Conservation (phyloP, 2,113 vertebrate genomes). For the Eulemur macaco region DNA sequence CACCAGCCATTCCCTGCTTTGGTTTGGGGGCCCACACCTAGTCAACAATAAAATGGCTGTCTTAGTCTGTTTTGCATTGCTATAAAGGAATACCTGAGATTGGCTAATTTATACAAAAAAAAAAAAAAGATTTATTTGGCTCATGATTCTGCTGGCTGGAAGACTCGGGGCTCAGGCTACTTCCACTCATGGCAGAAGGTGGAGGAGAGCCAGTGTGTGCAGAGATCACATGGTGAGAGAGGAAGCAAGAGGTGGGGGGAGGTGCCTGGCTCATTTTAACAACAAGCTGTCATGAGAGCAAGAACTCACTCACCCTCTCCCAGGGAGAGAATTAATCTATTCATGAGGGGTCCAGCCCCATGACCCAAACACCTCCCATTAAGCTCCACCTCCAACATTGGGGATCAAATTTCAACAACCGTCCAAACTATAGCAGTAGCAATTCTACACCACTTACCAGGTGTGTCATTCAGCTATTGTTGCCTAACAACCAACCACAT, state of each 20-base stretch:
- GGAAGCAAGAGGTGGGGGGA: not conserved
- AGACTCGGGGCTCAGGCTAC: not conserved
- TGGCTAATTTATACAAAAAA: not conserved
- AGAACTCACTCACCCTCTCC: not conserved
- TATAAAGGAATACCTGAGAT: not conserved
- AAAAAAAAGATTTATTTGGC: not conserved
- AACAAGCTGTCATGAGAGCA: not conserved
- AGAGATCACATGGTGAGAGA: not conserved
- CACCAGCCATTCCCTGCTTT: not conserved
- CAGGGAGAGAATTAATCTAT: not conserved
- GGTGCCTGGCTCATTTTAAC: not conserved
- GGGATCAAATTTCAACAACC: not conserved
- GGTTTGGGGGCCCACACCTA: not conserved
- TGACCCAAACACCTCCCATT: not conserved
- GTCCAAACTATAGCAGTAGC: not conserved
- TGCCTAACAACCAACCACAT: not conserved
- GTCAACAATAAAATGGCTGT: not conserved
- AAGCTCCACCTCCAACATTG: not conserved
- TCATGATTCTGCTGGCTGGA: not conserved
- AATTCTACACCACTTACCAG: not conserved
- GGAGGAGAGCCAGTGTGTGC: not conserved
- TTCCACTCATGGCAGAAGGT: not conserved
- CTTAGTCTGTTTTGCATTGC: not conserved
- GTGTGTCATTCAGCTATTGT: not conserved
- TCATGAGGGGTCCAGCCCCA: not conserved